Evolutionary conservation across 2,113 vertebrate species (phyloP).

Genomic region (Aythya baeri): DNA sequence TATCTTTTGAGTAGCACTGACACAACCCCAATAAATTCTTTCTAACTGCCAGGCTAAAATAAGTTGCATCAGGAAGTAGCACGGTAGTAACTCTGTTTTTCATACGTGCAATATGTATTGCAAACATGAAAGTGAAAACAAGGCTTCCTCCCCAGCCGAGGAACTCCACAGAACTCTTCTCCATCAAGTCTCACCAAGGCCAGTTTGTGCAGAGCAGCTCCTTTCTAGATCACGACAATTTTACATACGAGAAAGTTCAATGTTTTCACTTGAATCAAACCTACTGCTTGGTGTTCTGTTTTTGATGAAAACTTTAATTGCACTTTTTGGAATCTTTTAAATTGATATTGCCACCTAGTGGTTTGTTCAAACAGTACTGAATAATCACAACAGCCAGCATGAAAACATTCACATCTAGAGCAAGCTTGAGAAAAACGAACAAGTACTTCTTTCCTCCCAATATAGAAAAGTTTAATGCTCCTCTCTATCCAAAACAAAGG

Average conservation of each 20-base stretch:
- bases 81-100: not conserved
- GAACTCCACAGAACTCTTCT: not conserved
- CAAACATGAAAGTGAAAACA: not conserved
- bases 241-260: not conserved
- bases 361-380: constrained; percentile 20
- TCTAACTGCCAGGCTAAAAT: not conserved
- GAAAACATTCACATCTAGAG: not conserved
- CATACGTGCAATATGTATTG: not conserved
- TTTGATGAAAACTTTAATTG: not conserved
- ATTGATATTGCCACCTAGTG: constrained; percentile 62
- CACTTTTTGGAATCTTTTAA: not conserved
- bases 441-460: not conserved
- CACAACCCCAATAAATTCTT: not conserved
- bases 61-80: not conserved
- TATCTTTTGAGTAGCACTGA: not conserved
- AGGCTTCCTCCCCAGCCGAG: not conserved
- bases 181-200: not conserved
- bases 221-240: not conserved
- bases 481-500: not conserved
- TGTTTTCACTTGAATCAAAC: not conserved
- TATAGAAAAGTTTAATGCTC: not conserved
- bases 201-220: not conserved
- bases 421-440: not conserved
- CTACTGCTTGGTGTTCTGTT: not conserved
- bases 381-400: not conserved